A percentile compares a stretch with the other conserved stretches of the same genome.
Evolutionary conservation across 1,140 invertebrate species (phyloP).

Genomic region (Steinernema feltiae): DNA sequence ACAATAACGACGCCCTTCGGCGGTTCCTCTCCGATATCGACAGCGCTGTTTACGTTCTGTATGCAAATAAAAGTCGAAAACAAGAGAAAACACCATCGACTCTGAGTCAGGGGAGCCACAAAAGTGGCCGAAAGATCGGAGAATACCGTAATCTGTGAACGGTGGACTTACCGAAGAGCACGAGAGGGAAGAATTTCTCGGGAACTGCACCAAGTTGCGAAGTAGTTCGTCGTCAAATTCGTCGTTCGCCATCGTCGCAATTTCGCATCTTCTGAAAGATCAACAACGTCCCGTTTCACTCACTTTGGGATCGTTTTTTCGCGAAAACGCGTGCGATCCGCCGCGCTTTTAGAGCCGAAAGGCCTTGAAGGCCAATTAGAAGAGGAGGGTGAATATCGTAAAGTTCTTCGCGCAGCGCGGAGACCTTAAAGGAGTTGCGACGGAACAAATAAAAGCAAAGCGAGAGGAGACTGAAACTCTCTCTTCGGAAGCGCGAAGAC

Average conservation of each 20-base stretch:
- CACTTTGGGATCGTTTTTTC: not conserved
- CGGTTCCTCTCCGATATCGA: not conserved
- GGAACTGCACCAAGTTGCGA: not conserved
- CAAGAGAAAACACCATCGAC: not conserved
- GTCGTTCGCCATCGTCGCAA: not conserved
- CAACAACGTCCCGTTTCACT: not conserved
- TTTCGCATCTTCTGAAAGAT: not conserved
- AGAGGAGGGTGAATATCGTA: not conserved
- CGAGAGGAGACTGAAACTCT: too few relatives aligned
- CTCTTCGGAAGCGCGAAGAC: too few relatives aligned
- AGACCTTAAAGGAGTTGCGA: not conserved
- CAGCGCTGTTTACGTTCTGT: not conserved
- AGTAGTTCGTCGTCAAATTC: conserved; percentile 5
- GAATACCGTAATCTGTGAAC: too few relatives aligned
- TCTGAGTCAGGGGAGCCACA: too few relatives aligned
- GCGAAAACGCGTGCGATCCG: not conserved
- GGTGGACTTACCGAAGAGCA: conserved; percentile 6
- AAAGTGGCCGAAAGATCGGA: too few relatives aligned
- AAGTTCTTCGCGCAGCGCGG: not conserved
- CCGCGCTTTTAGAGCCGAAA: not conserved
- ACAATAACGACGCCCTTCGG: too few relatives aligned
- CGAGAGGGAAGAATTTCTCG: not conserved
- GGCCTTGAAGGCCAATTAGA: not conserved
- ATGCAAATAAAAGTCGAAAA: not conserved
- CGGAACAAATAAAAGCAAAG: too few relatives aligned